Conservation (phyloP, 2,113 vertebrate species). For the Helogale parvula region DNA sequence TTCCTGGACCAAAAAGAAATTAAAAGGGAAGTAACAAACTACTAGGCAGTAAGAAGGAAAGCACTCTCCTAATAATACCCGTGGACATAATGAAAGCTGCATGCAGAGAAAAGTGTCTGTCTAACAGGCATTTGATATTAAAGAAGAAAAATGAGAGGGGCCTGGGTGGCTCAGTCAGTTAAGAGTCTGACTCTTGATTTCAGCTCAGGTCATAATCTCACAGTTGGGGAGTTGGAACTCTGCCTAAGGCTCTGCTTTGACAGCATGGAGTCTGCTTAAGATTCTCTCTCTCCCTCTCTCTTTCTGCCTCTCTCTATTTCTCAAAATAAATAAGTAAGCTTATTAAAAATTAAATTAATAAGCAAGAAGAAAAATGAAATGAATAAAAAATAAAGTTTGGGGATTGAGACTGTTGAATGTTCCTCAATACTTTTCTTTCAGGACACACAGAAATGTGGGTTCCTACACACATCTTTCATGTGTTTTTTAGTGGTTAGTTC, state of each 20-base stretch:
- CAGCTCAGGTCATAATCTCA: too few species aligned
- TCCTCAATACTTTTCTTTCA: background rate
- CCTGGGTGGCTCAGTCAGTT: too few species aligned
- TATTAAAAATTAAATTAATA: too few species aligned
- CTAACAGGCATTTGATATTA: background rate
- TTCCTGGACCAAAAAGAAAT: background rate
- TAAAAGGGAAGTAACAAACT: background rate
- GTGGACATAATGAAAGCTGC: background rate
- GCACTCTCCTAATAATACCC: background rate
- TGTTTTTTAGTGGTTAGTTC: background rate
- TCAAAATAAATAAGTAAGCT: too few species aligned
- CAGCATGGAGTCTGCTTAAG: too few species aligned
- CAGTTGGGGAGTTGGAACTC: too few species aligned
- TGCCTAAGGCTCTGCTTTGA: too few species aligned
- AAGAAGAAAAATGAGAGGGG: background rate
- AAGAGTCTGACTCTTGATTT: too few species aligned
- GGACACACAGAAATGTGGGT: background rate
- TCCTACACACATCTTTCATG: background rate
- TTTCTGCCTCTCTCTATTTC: too few species aligned
- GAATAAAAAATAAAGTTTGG: background rate
- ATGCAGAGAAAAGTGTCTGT: background rate
- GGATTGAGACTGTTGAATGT: background rate
- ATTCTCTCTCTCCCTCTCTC: too few species aligned
- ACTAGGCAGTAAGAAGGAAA: background rate
- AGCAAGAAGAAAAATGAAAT: background rate